Evolutionary conservation across 2,113 vertebrate species (phyloP).

Genomic region (Vanacampus margaritifer): DNA sequence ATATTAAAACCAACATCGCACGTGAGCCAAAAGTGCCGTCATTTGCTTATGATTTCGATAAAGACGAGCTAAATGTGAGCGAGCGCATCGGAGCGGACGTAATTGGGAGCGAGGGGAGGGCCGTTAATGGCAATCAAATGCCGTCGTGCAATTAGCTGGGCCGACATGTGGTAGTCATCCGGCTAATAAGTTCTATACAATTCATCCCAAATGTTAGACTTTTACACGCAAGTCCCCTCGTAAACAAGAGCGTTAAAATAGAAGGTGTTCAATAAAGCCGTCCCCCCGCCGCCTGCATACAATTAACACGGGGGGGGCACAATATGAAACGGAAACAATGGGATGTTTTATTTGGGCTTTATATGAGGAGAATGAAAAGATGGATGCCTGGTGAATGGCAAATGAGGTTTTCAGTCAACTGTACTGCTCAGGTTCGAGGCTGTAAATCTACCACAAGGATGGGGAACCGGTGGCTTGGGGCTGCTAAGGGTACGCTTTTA

Average conservation of each 20-base stretch:
- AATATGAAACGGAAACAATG: slow-evolving; percentile 40
- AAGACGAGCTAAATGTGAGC: slow-evolving; percentile 4
- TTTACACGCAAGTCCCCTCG: slow-evolving; percentile 2
- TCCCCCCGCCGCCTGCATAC: slow-evolving; percentile 13
- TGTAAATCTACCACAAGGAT: no score
- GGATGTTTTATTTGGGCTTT: slow-evolving; percentile 27
- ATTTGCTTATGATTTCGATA: neutral
- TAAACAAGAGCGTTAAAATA: slow-evolving; percentile 28
- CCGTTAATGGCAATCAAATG: neutral
- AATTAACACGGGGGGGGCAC: slow-evolving; percentile 25
- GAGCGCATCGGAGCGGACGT: neutral
- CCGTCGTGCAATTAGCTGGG: neutral
- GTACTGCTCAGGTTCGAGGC: no score
- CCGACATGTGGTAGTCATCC: neutral
- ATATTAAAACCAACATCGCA: neutral
- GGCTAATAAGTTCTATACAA: slow-evolving; percentile 12
- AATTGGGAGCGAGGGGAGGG: slow-evolving; percentile 1
- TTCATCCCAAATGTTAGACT: slow-evolving; percentile 6
- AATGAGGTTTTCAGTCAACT: no score
- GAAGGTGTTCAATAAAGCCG: slow-evolving; percentile 13
- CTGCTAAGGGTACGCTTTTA: no score
- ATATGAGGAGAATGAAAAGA: slow-evolving; percentile 4
- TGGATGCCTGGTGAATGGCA: neutral
- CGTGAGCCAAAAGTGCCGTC: neutral
- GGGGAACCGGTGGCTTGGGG: no score